These are phyloP conservation scores for Lypha dubia DNA, from an alignment of 2,888 invertebrate genomes.

Conservation along the genomic window DNA sequence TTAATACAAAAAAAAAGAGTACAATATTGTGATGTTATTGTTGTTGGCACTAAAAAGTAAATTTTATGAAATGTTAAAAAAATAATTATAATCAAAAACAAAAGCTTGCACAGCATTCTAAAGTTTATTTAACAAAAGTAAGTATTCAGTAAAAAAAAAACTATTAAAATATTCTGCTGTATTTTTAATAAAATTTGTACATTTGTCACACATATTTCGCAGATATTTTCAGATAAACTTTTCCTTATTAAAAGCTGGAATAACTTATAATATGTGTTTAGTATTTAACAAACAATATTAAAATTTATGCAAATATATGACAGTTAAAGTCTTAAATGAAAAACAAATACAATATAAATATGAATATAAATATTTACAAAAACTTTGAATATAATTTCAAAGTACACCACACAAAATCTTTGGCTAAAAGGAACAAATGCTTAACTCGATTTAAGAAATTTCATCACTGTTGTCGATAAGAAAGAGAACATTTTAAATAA, in stretches of 20 bases:
- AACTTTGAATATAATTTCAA: not conserved
- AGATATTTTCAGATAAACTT: too few relatives aligned
- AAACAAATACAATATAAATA: constrained; percentile 4
- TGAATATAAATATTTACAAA: constrained; percentile 29
- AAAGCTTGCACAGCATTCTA: not conserved
- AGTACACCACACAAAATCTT: not conserved
- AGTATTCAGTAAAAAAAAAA: not conserved
- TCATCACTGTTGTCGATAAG: too few relatives aligned
- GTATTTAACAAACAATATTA: constrained; percentile 13
- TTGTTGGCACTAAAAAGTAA: constrained; percentile 63
- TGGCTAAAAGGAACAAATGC: not conserved
- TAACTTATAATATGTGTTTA: not conserved
- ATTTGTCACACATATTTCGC: too few relatives aligned
- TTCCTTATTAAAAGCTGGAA: not conserved
- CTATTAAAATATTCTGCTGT: not conserved
- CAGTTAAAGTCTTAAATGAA: not conserved
- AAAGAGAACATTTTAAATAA: too few relatives aligned
- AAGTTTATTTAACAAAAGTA: not conserved
- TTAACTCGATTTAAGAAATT: not conserved
- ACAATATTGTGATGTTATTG: constrained; percentile 69
- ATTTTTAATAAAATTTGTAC: not conserved
- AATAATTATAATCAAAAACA: not conserved
- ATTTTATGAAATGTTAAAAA: constrained; percentile 66
- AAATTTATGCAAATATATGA: not conserved
- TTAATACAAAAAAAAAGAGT: constrained; percentile 56